Evolutionary conservation across 2,797 vertebrate species (phyloP), one percentile per base, ranked within the genome.

Genomic region (Falco berigora): DNA sequence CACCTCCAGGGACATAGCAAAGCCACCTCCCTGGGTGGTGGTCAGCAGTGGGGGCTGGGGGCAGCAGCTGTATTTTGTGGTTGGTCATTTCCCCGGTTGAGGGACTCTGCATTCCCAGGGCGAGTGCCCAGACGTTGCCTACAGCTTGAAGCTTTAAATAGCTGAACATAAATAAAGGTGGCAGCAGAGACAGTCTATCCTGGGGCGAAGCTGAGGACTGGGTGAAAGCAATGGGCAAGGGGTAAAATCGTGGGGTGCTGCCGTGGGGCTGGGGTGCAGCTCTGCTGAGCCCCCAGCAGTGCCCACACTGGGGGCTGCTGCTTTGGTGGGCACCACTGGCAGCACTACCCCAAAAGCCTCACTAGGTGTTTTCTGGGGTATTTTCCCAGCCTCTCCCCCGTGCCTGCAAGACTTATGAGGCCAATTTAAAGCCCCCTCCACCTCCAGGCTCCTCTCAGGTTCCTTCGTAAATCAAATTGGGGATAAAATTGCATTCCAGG

Each of bases 351-450:
- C 16, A 11, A n/a, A 36, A n/a, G 2, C 50, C 30, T 53, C 14
- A 0, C 50, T 7, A 4, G 25, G 22, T 4, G 0, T 16, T 42
- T 66, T 10, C 30, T 14, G 23, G 36, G 27, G 64, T 3, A 16
- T n/a, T 86, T 80, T 55, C 63, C 34, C 55, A 32, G 27, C n/a
- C 24, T 50, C 34, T 42, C 4, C 34, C 62, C 8, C 4, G 6
- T 3, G 32, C 28, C 55, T 47, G 17, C 19, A 30, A 22, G 63
- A 69, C 10, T 32, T 7, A 15, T 1, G 13, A 52, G 82, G 56
- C 27, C 34, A 16, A 6, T 23, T 19, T 20, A 27, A 42, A 71
- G 11, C 61, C 24, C 11, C 6, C 24, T 73, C 82, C 53, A 73
- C 3, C 30, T 53, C 50, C 28, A 16, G 58, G 25, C 67, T 88